Evolutionary conservation across 2,113 vertebrate species (phyloP), one percentile per base, ranked within the genome.

Genomic region (Rhinoderma darwinii): DNA sequence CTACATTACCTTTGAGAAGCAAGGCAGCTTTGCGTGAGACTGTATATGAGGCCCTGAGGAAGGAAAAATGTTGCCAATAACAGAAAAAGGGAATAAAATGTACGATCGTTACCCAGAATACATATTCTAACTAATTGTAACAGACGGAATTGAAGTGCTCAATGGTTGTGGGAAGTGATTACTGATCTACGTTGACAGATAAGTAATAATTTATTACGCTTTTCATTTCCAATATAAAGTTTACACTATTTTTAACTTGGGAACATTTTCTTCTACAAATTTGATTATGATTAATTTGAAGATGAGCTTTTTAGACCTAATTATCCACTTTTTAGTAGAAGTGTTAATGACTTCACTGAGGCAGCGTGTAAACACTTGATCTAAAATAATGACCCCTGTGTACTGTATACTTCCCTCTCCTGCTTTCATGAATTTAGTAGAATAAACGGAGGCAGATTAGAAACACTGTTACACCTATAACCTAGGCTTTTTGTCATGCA

Each of bases 131-230:
- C 20, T 30, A 8, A 39, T 37, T 37, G 18, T 18, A 43, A 14
- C 39, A 22, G 39, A 15, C 22, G n/a, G 37, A 74, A 75, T 39
- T 44, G 41, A 41, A 11, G 17, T 72, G 32, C 35, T 25, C 35
- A 20, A 30, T 70, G 17, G 4, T 74, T 43, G 72, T 74, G 72
- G 72, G 39, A 74, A 74, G 37, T 74, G 39, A 43, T 74, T 41
- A 73, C 9, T 43, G 72, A 43, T 74, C 37, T 37, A 14, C 7
- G 5, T 43, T 43, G 22, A 74, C 11, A 37, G 66, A 74, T 43
- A n/a, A 74, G 72, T 74, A 74, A 74, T 25, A n/a, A 25, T 74
- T 41, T 43, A 73, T 73, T n/a, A 43, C 39, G 18, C 43, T 25
- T 22, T 20, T 22, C 37, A 41, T 41, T 43, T 25, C 17, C 18